These are phyloP conservation scores for Aphodius granarius DNA, from an alignment of 2,888 invertebrate species.

Conservation along the genomic window DNA sequence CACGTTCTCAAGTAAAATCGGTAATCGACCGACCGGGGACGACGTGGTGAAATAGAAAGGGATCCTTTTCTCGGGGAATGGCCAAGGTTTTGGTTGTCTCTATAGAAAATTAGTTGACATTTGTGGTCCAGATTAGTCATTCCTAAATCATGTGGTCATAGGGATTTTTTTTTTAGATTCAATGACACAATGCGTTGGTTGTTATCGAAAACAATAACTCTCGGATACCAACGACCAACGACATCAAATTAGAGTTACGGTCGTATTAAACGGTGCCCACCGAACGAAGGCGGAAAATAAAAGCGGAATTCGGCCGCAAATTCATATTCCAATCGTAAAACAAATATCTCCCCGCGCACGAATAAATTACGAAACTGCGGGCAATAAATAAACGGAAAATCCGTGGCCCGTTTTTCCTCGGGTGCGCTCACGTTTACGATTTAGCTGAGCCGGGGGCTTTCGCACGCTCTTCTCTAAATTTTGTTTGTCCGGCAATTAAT, in stretches of 20 bases:
- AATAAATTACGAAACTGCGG: slow-evolving; percentile 5
- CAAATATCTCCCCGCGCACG: slow-evolving; percentile 2
- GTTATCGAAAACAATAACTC: neutral
- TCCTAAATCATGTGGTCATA: too few relatives aligned
- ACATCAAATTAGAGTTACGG: neutral
- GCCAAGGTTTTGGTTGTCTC: neutral
- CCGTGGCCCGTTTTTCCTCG: slow-evolving; percentile 1
- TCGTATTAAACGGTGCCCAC: neutral
- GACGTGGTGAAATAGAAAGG: neutral
- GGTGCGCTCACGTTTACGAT: neutral
- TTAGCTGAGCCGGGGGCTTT: neutral
- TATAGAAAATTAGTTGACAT: neutral
- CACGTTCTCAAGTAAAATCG: neutral
- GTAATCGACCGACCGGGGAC: neutral
- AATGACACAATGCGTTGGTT: neutral
- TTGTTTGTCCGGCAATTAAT: slow-evolving; percentile 9
- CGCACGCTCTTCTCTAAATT: neutral
- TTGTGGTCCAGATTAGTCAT: neutral
- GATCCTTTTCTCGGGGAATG: neutral
- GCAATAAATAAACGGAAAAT: slow-evolving; percentile 12
- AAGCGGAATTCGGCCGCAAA: neutral
- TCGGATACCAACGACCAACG: neutral
- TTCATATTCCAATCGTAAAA: slow-evolving; percentile 9
- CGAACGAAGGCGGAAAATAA: neutral
- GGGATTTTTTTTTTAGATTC: neutral